Evolutionary conservation across 1,140 invertebrate species (phyloP).

Genomic region (Pogonognathellus flavescens): DNA sequence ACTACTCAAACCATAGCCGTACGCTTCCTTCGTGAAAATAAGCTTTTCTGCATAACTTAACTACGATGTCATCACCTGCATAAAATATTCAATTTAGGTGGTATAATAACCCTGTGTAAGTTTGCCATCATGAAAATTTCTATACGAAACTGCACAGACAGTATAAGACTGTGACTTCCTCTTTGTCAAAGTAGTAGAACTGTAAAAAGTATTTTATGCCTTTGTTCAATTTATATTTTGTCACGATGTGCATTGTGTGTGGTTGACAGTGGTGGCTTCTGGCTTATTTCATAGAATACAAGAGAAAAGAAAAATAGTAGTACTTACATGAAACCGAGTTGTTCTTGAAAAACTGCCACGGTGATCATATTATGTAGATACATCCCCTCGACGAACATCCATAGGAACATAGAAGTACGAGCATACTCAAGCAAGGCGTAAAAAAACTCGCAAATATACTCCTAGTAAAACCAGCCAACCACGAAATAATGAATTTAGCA

Average conservation of each 20-base stretch:
- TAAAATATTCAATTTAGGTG: no score
- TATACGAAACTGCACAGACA: no score
- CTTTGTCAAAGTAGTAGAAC: no score
- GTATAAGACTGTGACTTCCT: no score
- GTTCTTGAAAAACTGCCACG: conserved; percentile 72
- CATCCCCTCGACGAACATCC: conserved; percentile 76
- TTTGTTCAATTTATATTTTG: no score
- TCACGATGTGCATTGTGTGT: background rate
- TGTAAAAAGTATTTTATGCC: no score
- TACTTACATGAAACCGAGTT: conserved; percentile 60
- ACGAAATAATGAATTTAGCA: no score
- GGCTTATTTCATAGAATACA: background rate
- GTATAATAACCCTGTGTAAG: no score
- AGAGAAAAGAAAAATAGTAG: background rate
- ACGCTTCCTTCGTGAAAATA: no score
- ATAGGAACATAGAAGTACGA: conserved; percentile 75
- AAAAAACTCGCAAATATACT: conserved; percentile 73
- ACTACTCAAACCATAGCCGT: background rate
- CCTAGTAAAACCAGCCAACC: conserved; percentile 54
- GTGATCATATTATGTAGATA: conserved; percentile 74
- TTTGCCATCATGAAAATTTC: no score
- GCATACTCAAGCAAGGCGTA: conserved; percentile 75
- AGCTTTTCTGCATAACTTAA: no score
- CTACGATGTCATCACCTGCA: no score
- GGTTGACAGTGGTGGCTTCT: background rate